These are phyloP conservation scores for Halyomorpha halys DNA, from an alignment of 1,140 invertebrate genomes.

Conservation along the genomic window DNA sequence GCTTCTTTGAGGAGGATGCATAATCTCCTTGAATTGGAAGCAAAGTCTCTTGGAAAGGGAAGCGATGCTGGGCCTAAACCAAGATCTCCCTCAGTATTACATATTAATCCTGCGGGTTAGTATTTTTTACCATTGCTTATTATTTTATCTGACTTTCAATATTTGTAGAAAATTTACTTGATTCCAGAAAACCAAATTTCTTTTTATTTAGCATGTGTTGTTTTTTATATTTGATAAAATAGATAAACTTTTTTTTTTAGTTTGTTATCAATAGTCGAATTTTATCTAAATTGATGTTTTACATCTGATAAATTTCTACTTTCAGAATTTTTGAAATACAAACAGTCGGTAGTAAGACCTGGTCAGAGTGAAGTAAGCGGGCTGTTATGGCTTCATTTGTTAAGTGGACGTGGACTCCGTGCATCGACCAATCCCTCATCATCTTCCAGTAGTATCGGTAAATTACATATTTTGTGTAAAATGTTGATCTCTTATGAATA, in stretches of 20 bases:
- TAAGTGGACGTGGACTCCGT: constrained; percentile 78
- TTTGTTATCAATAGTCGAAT: no score
- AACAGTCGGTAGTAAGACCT: constrained; percentile 51
- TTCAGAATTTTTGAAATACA: constrained; percentile 82
- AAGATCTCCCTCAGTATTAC: constrained; percentile 30
- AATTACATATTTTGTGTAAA: background rate
- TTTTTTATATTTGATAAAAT: background rate
- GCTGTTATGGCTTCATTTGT: constrained; percentile 79
- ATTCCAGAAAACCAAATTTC: no score
- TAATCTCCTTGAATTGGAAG: constrained; percentile 33
- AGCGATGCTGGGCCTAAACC: constrained; percentile 27
- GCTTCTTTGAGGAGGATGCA: constrained; percentile 32
- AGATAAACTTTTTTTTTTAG: constrained; percentile 3
- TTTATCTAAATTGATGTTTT: background rate
- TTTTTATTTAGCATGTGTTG: no score
- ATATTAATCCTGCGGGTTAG: constrained; percentile 34
- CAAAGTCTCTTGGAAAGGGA: constrained; percentile 32
- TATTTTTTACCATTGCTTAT: background rate
- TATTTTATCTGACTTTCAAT: constrained; percentile 7
- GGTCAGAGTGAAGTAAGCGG: constrained; percentile 63
- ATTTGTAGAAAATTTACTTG: no score
- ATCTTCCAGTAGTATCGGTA: constrained; percentile 11
- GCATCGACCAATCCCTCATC: constrained; percentile 46
- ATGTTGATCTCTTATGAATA: no score
- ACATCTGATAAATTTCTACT: constrained; percentile 7